Conservation (phyloP, 2,888 invertebrate genomes). For the Iphiclides podalirius region DNA sequence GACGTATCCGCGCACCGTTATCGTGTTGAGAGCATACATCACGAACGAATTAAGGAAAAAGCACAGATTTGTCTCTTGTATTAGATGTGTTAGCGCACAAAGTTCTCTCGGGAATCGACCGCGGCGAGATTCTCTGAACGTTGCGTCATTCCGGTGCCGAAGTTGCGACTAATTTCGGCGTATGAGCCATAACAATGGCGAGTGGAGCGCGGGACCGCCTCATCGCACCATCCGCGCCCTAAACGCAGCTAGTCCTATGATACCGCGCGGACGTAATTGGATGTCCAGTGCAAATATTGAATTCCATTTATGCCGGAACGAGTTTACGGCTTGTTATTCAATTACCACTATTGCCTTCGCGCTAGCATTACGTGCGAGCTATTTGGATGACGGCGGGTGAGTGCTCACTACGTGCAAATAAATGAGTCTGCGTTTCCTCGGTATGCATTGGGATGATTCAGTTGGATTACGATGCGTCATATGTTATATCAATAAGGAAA, state of each 20-base stretch:
- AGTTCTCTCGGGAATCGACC: background rate
- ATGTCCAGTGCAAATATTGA: slow-evolving; percentile 39
- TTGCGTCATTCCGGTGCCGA: background rate
- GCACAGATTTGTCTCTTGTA: background rate
- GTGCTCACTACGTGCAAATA: slow-evolving; percentile 5
- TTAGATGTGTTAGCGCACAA: too few species aligned
- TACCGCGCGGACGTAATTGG: slow-evolving; percentile 31
- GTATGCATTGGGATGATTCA: slow-evolving; percentile 15
- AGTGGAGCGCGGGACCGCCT: too few species aligned
- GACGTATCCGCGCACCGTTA: too few species aligned
- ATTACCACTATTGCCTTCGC: slow-evolving; percentile 26
- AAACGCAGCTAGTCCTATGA: slow-evolving; percentile 32
- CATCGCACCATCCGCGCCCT: slow-evolving; percentile 29
- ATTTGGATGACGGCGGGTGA: background rate
- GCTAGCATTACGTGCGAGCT: slow-evolving; percentile 11
- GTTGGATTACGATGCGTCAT: slow-evolving; percentile 4
- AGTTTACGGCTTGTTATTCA: slow-evolving; percentile 36
- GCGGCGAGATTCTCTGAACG: background rate
- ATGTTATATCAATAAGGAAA: slow-evolving; percentile 17
- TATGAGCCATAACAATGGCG: slow-evolving; percentile 8
- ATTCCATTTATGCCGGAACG: slow-evolving; percentile 37
- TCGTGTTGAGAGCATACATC: too few species aligned
- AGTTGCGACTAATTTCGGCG: slow-evolving; percentile 9
- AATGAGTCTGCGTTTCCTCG: slow-evolving; percentile 6
- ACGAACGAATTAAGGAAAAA: too few species aligned